Evolutionary conservation across 92 coral and sea anemone genomes (phyloP).

Genomic region (Micromussa lordhowensis): DNA sequence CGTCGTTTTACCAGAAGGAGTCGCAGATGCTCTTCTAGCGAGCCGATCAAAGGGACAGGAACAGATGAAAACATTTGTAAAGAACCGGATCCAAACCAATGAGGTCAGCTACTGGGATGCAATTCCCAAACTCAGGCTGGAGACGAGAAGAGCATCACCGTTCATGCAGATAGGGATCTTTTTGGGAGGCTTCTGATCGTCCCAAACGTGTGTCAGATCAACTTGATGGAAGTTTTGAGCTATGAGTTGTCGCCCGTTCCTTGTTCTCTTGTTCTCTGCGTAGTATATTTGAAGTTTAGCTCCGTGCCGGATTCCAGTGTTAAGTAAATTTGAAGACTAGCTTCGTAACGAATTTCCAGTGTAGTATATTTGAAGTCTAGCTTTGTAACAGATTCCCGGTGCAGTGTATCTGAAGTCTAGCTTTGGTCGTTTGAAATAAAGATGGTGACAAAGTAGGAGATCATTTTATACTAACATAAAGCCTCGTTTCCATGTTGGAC

Average conservation of each 20-base stretch:
- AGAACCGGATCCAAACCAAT: slow-evolving; percentile 37
- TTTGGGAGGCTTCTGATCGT: slow-evolving; percentile 66
- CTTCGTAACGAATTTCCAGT: slow-evolving; percentile 58
- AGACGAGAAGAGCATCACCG: slow-evolving; percentile 54
- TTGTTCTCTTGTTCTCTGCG: slow-evolving; percentile 51
- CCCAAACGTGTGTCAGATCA: slow-evolving; percentile 58
- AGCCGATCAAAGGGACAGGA: slow-evolving; percentile 38
- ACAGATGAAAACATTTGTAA: slow-evolving; percentile 50
- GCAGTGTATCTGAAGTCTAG: slow-evolving; percentile 62
- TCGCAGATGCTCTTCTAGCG: slow-evolving; percentile 48
- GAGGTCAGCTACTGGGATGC: slow-evolving; percentile 37
- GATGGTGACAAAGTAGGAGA: slow-evolving; percentile 63
- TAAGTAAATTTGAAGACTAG: slow-evolving; percentile 52
- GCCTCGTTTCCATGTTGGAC: slow-evolving; percentile 66
- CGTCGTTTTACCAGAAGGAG: slow-evolving; percentile 64
- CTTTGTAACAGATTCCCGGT: slow-evolving; percentile 56
- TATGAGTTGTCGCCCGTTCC: slow-evolving; percentile 64
- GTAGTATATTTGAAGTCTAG: slow-evolving; percentile 61
- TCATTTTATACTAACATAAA: slow-evolving; percentile 55
- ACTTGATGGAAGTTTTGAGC: slow-evolving; percentile 55
- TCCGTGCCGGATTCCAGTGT: slow-evolving; percentile 49
- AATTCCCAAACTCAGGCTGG: slow-evolving; percentile 25
- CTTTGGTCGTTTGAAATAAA: slow-evolving; percentile 67
- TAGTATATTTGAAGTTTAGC: slow-evolving; percentile 67
- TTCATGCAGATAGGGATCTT: too few relatives aligned